phyloP scores from a whole-genome alignment of 1,140 invertebrate species.

The Lucilia sericata region DNA sequence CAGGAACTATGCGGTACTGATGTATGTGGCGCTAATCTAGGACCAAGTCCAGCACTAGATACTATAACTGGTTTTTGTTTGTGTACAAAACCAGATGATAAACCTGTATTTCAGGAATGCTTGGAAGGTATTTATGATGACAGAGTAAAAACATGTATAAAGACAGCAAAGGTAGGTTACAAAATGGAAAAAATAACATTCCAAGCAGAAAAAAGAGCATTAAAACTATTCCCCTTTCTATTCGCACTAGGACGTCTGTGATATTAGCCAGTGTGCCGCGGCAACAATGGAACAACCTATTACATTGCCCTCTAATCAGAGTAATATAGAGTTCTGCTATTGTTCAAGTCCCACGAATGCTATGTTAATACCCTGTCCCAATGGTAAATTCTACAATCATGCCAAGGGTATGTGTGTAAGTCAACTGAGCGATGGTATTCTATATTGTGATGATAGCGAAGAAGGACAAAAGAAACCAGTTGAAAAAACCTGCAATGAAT shows the following conservation, averaged over 20 bases:
- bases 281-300: conserved; percentile 12
- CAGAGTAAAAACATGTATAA: neutral
- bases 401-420: conserved; percentile 15
- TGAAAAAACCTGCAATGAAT: conserved; percentile 35
- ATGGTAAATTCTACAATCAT: neutral
- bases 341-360: conserved; percentile 30
- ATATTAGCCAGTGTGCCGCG: conserved; percentile 35
- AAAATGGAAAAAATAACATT: too few species aligned
- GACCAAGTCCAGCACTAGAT: conserved; percentile 50
- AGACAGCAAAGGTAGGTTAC: conserved; percentile 12
- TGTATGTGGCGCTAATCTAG: too few species aligned
- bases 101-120: neutral
- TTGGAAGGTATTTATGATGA: neutral
- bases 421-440: neutral
- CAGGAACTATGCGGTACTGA: neutral
- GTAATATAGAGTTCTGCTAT: conserved; percentile 40
- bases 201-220: too few species aligned
- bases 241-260: neutral
- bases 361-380: conserved; percentile 34
- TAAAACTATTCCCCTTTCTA: too few species aligned
- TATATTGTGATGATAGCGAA: too few species aligned
- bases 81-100: conserved; percentile 43
- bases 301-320: conserved; percentile 28
- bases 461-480: neutral
- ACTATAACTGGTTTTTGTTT: conserved; percentile 51